Conservation (phyloP, 2,113 vertebrate genomes). For the Casuarius casuarius region DNA sequence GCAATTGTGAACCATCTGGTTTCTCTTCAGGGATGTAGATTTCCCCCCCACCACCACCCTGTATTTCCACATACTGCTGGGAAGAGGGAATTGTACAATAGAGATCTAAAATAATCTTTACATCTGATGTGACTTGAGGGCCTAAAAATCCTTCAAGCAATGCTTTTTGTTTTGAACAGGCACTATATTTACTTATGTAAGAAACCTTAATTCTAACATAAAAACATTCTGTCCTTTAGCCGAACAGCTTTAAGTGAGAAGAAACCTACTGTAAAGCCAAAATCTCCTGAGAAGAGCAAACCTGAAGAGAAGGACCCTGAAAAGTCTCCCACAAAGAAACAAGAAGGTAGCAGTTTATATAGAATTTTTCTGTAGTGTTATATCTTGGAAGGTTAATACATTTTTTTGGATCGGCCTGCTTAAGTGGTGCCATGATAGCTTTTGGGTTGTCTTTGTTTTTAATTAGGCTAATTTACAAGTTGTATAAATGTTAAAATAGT, state of each 20-base stretch:
- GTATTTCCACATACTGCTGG: accelerated
- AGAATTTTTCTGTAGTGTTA: background rate
- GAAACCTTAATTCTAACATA: background rate
- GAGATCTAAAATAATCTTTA: background rate
- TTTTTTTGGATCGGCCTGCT: background rate
- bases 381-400: accelerated
- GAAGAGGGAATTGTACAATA: background rate
- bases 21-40: background rate
- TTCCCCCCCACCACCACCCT: too few species aligned
- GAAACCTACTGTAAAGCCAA: conserved; percentile 92
- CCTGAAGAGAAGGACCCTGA: conserved; percentile 96
- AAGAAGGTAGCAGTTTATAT: conserved; percentile 82
- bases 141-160: background rate
- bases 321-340: conserved; percentile 95
- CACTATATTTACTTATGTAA: background rate
- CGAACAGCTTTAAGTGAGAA: conserved; percentile 97
- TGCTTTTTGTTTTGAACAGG: background rate
- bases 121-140: accelerated
- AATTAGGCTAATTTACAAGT: background rate
- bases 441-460: background rate
- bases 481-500: background rate
- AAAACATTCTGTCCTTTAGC: conserved; percentile 14
- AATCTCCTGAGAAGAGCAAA: conserved; percentile 94
- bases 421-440: background rate
- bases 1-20: background rate